Evolutionary conservation across 2,113 vertebrate species (phyloP), one percentile per base, ranked within the genome.

Genomic region (Epinephelus fuscoguttatus): DNA sequence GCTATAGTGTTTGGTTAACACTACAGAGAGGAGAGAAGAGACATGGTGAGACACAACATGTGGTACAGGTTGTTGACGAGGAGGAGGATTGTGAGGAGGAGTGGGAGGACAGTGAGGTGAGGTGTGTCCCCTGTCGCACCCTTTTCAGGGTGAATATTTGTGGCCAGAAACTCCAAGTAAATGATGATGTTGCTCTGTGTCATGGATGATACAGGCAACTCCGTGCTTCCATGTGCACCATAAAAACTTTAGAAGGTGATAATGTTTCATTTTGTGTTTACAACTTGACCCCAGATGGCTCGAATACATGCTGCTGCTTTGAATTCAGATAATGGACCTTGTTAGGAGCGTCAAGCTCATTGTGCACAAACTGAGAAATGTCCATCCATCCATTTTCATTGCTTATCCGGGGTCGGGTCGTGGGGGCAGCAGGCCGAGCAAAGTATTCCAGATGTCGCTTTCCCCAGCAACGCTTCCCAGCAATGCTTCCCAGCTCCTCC

Each of bases 231-330:
- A 42, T 23, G 61, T 40, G 13, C 21, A 15, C 21, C 25, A n/a
- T 33, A 49, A 74, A 60, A 73, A 61, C 25, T 14, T 61, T 53
- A 53, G 21, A 33, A 49, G 19, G 56, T 50, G 55, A 72, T 71
- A 57, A 11, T 18, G 6, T 33, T 37, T 12, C 21, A 50, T 74
- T 61, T 61, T 37, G 6, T 70, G 19, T 55, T 70, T 23, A 23
- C 21, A 45, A 12, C 15, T 45, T 25, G 21, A 11, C 69, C 15
- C 33, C 55, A 71, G n/a, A 49, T 25, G 63, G 42, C 42, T 15
- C 64, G 27, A 49, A 67, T 27, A 45, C 45, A 45, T 40, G 45
- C 12, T 71, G 4, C 3, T 7, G 63, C 40, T 47, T 45, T 45
- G 40, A 66, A 66, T 47, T n/a, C 8, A 30, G 23, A 68, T 27